phyloP scores from a whole-genome alignment of 2,113 vertebrate species.

The Gallinago paraguaiae region DNA sequence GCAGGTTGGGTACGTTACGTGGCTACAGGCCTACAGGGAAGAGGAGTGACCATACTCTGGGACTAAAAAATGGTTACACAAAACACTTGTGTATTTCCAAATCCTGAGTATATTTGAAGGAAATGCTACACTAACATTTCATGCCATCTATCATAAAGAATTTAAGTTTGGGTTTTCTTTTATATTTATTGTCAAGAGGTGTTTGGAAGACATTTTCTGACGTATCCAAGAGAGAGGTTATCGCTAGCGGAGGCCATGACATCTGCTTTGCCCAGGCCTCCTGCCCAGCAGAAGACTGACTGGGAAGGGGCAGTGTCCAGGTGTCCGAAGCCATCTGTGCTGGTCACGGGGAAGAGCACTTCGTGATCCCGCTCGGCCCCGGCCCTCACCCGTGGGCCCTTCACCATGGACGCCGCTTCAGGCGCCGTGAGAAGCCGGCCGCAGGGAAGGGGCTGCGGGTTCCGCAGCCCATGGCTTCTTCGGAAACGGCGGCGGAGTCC shows the following conservation, averaged over 20 bases:
- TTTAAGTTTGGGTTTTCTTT: background rate
- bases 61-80: background rate
- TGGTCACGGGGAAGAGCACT: background rate
- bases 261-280: background rate
- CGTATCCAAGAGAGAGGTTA: background rate
- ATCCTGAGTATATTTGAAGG: background rate
- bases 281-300: background rate
- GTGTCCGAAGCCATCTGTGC: background rate
- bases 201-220: background rate
- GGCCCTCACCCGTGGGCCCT: background rate
- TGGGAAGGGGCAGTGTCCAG: background rate
- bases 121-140: background rate
- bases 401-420: rapidly evolving
- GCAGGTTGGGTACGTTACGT: background rate
- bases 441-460: rapidly evolving
- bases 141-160: rapidly evolving
- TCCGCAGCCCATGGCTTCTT: background rate
- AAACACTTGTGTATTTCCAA: background rate
- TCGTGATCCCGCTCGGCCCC: rapidly evolving
- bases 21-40: rapidly evolving
- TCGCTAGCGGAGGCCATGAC: background rate
- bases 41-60: background rate
- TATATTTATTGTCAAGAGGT: background rate
- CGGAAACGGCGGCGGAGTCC: background rate
- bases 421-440: rapidly evolving